Evolutionary conservation across 2,113 vertebrate genomes (phyloP).

Genomic region (Ranitomeya imitator): DNA sequence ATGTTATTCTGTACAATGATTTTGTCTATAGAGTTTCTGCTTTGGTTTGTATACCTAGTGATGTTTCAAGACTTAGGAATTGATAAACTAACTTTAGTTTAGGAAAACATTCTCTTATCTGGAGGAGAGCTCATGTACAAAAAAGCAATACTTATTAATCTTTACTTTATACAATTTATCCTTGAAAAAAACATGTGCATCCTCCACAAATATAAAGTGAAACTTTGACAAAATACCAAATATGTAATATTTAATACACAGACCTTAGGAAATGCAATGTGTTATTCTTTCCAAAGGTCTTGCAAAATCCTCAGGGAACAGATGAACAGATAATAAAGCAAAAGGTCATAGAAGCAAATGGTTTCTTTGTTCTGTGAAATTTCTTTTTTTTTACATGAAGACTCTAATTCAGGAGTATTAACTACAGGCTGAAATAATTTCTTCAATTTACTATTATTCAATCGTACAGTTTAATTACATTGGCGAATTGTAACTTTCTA

Average conservation of each 20-base stretch:
- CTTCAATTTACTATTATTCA: conserved; percentile 32
- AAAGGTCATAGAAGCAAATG: conserved; percentile 51
- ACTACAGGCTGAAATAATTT: conserved; percentile 6
- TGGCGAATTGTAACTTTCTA: conserved; percentile 8
- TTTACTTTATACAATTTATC: not conserved
- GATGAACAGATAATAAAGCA: conserved; percentile 48
- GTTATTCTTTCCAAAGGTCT: conserved; percentile 49
- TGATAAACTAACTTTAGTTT: too few species aligned
- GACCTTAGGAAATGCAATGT: conserved; percentile 9
- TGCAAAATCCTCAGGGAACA: conserved; percentile 31
- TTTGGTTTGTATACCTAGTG: too few species aligned
- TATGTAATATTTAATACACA: conserved; percentile 47
- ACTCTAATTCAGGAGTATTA: conserved; percentile 10
- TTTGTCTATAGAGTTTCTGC: too few species aligned
- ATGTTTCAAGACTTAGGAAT: too few species aligned
- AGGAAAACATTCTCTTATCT: too few species aligned
- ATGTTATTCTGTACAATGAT: too few species aligned
- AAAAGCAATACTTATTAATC: not conserved
- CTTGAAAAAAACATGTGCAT: not conserved
- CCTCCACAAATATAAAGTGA: conserved; percentile 3
- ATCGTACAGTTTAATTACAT: conserved; percentile 28
- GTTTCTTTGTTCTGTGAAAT: conserved; percentile 9
- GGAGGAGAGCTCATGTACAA: too few species aligned
- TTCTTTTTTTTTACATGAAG: conserved; percentile 16
- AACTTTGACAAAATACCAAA: conserved; percentile 32